Evolutionary conservation across 2,888 invertebrate genomes (phyloP).

Genomic region (Dynastes hyllus): DNA sequence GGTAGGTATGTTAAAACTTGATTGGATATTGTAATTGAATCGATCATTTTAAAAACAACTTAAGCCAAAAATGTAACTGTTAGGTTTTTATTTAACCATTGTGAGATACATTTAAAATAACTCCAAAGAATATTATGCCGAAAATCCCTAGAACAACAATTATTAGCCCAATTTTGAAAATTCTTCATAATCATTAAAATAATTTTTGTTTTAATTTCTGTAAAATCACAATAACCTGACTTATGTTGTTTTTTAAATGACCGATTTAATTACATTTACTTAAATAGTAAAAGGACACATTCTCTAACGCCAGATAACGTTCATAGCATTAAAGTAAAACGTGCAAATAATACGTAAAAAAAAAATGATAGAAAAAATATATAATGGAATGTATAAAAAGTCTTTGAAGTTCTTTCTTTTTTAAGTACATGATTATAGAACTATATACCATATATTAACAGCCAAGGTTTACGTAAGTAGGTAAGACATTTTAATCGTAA

Average conservation of each 20-base stretch:
- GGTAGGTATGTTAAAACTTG: neutral
- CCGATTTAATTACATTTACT: neutral
- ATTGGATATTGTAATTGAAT: neutral
- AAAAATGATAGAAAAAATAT: slow-evolving; percentile 38
- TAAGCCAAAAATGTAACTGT: too few relatives aligned
- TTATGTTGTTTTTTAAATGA: too few relatives aligned
- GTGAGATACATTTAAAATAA: too few relatives aligned
- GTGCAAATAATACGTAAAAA: slow-evolving; percentile 26
- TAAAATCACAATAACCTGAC: too few relatives aligned
- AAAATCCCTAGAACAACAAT: too few relatives aligned
- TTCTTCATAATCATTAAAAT: too few relatives aligned
- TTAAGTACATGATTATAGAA: slow-evolving; percentile 45
- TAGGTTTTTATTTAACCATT: too few relatives aligned
- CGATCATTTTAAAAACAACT: too few relatives aligned
- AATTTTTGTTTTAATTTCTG: too few relatives aligned
- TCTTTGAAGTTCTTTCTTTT: slow-evolving; percentile 35
- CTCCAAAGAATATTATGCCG: too few relatives aligned
- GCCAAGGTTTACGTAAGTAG: slow-evolving; percentile 42
- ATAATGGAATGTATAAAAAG: slow-evolving; percentile 46
- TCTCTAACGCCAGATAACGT: neutral
- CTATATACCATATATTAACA: slow-evolving; percentile 35
- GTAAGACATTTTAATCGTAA: slow-evolving; percentile 29
- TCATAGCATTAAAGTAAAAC: slow-evolving; percentile 32
- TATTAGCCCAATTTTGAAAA: too few relatives aligned
- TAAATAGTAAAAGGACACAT: neutral